These are phyloP conservation scores for Tridacna gigas DNA, from an alignment of 2,888 invertebrate genomes.

Conservation along the genomic window DNA sequence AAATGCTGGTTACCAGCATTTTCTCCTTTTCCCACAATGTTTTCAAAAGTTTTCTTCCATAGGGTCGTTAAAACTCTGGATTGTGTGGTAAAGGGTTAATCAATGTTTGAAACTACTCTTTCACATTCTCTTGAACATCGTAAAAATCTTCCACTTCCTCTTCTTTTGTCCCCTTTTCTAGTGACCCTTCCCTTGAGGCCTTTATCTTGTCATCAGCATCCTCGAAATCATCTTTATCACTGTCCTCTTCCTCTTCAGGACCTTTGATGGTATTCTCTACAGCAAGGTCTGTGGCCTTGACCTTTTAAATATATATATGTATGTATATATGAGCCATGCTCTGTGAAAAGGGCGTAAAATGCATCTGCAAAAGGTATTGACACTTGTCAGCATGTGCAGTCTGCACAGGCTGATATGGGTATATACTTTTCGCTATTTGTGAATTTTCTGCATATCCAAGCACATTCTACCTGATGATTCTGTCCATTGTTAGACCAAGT, in stretches of 20 bases:
- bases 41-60: too few species aligned
- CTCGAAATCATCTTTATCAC: constrained; percentile 42
- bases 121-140: constrained; percentile 31
- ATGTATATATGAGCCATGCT: neutral
- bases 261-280: neutral
- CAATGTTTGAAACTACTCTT: neutral
- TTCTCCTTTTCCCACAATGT: too few species aligned
- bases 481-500: too few species aligned
- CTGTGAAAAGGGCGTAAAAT: neutral
- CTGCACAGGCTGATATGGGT: too few species aligned
- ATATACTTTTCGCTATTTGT: too few species aligned
- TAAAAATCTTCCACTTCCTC: constrained; percentile 38
- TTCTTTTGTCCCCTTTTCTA: constrained; percentile 15
- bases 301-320: neutral
- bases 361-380: neutral
- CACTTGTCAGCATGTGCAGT: too few species aligned
- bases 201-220: constrained; percentile 33
- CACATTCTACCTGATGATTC: too few species aligned
- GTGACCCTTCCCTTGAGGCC: neutral
- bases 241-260: constrained; percentile 16
- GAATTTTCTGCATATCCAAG: too few species aligned
- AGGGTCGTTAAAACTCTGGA: too few species aligned
- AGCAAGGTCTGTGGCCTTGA: neutral
- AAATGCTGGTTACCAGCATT: too few species aligned
- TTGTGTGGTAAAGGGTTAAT: too few species aligned